phyloP scores from a whole-genome alignment of 2,797 vertebrate species.

The Muraenolepis orangiensis region DNA sequence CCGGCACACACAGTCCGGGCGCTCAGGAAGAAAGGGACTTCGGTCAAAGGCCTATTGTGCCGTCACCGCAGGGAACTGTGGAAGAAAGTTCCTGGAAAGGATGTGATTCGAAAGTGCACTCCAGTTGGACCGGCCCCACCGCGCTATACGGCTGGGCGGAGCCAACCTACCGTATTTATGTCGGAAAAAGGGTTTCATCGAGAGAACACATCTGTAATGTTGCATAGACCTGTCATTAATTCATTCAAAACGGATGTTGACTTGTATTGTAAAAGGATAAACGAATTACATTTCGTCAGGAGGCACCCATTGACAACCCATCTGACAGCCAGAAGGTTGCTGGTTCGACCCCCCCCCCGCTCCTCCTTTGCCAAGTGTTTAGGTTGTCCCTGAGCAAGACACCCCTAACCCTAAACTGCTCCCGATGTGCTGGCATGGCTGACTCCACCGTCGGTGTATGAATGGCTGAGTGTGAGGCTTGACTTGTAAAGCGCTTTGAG shows the following conservation, averaged over 20 bases:
- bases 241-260: background rate
- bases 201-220: background rate
- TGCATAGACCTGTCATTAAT: background rate
- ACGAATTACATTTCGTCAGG: background rate
- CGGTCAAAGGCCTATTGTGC: slow-evolving; percentile 45
- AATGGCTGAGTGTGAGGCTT: too few relatives aligned
- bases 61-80: slow-evolving; percentile 39
- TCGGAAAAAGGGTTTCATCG: background rate
- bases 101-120: slow-evolving; percentile 42
- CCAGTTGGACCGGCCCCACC: background rate
- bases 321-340: too few relatives aligned
- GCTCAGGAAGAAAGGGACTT: slow-evolving; percentile 60
- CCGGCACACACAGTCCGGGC: background rate
- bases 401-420: too few relatives aligned
- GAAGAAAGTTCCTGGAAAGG: slow-evolving; percentile 51
- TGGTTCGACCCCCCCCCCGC: too few relatives aligned
- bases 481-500: too few relatives aligned
- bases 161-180: background rate
- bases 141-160: background rate
- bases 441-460: too few relatives aligned
- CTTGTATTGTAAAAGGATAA: background rate
- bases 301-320: too few relatives aligned
- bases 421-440: too few relatives aligned
- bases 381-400: too few relatives aligned
- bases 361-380: too few relatives aligned